Percentiles rank a stretch among this genome's conserved stretches.
Conservation (phyloP, 2,888 invertebrate genomes). For the Clitarchus hookeri region DNA sequence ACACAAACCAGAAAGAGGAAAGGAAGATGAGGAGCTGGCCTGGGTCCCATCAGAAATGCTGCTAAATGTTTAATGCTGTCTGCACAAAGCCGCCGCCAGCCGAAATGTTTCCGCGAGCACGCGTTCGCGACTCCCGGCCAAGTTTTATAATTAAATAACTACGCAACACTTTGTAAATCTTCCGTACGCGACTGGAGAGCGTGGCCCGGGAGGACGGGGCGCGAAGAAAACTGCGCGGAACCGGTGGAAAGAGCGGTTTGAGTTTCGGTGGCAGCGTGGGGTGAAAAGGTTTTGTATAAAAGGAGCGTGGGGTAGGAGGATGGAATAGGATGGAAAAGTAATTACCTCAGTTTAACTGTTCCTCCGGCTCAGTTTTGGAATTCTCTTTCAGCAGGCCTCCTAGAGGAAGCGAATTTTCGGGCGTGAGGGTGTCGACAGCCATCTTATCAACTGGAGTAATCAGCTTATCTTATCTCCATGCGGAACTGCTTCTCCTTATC, state of each 20-base stretch:
- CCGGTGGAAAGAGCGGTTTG: not conserved
- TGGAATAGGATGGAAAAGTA: not conserved
- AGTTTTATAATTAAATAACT: conserved; percentile 28
- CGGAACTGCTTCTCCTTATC: not conserved
- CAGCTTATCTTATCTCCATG: not conserved
- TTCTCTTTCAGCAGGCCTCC: not conserved
- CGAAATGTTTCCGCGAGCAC: conserved; percentile 1
- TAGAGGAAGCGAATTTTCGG: not conserved
- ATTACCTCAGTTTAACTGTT: conserved; percentile 19
- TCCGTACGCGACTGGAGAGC: conserved; percentile 19
- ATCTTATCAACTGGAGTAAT: not conserved
- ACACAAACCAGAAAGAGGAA: not conserved
- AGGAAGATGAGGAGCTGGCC: not conserved
- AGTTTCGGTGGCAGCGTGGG: not conserved
- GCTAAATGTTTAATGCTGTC: not conserved
- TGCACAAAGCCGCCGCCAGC: not conserved
- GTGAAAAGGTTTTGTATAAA: not conserved
- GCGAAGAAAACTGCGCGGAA: not conserved
- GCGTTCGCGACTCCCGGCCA: not conserved
- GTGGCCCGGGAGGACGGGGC: not conserved
- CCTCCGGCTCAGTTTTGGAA: conserved; percentile 2
- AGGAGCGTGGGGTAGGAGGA: not conserved
- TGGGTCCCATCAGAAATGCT: not conserved
- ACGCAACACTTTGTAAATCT: conserved; percentile 21
- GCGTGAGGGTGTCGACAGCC: not conserved